Percentiles rank a stretch among this genome's conserved stretches.
Conservation (phyloP, 2,888 invertebrate genomes). For the Leptinotarsa tumamoca region DNA sequence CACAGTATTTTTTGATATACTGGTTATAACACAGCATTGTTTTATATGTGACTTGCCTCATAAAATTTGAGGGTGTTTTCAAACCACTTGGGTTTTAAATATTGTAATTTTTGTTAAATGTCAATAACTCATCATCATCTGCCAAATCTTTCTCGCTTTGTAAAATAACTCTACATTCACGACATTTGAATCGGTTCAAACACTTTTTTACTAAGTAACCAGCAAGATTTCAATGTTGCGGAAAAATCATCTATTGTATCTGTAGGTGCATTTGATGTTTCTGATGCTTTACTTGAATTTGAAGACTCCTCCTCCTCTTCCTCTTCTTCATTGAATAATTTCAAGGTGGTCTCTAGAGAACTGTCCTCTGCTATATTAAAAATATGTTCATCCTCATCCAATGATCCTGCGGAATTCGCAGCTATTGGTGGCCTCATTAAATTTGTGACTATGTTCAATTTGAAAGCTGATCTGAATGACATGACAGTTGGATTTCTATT, state of each 20-base stretch:
- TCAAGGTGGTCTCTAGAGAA: neutral
- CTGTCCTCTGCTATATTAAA: no score
- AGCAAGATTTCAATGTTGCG: conserved; percentile 2
- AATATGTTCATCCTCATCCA: neutral
- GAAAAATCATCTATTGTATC: neutral
- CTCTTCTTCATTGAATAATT: neutral
- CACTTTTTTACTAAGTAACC: neutral
- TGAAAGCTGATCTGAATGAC: neutral
- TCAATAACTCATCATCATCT: neutral
- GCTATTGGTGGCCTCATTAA: neutral
- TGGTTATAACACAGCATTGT: no score
- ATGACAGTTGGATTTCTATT: neutral
- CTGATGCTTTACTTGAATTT: neutral
- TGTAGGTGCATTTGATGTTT: neutral
- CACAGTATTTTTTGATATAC: no score
- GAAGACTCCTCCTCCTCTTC: neutral
- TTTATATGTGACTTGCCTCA: no score
- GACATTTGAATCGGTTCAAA: neutral
- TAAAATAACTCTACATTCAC: neutral
- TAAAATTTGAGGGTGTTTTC: no score
- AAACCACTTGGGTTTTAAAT: no score
- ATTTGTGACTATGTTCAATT: neutral
- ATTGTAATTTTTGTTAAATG: no score
- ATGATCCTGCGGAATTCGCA: neutral
- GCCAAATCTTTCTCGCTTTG: neutral